A percentile compares a stretch with the other conserved stretches of the same genome.
Evolutionary conservation across 2,113 vertebrate genomes (phyloP).

Genomic region (Antidorcas marsupialis): DNA sequence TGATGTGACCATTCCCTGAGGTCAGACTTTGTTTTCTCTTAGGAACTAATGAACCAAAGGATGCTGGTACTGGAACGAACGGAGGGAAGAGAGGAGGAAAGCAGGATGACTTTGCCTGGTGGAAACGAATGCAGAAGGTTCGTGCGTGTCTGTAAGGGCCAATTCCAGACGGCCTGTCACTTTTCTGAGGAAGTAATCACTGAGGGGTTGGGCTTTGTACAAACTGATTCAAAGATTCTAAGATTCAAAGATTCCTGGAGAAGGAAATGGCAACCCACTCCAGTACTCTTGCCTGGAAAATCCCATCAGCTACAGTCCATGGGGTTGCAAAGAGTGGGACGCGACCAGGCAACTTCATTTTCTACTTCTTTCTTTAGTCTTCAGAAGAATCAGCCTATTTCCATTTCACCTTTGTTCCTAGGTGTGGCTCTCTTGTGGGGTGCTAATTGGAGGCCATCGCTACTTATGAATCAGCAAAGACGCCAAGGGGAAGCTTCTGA

Average conservation of each 20-base stretch:
- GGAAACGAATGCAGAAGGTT: constrained; percentile 64
- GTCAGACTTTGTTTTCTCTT: not conserved
- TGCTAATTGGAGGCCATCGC: not conserved
- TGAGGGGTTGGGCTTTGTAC: not conserved
- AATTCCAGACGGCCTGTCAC: not conserved
- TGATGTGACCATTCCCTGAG: not conserved
- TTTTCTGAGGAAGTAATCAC: too few species aligned
- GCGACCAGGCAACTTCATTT: not conserved
- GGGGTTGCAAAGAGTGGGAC: accelerated
- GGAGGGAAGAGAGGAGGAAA: constrained; percentile 32
- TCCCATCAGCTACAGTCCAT: not conserved
- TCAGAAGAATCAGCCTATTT: not conserved
- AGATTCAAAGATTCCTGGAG: not conserved
- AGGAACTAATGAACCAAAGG: constrained; percentile 36
- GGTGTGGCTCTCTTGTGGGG: not conserved
- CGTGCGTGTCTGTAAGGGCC: not conserved
- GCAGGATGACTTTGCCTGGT: constrained; percentile 52
- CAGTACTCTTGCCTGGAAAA: not conserved
- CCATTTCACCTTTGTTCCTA: not conserved
- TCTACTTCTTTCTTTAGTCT: not conserved
- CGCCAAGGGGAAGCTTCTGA: not conserved
- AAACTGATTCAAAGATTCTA: not conserved
- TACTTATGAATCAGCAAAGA: too few species aligned
- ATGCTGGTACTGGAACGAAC: not conserved
- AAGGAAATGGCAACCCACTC: not conserved